Base-by-base conservation (phyloP, 2,888 invertebrate species). In the Acronicta alni region DNA sequence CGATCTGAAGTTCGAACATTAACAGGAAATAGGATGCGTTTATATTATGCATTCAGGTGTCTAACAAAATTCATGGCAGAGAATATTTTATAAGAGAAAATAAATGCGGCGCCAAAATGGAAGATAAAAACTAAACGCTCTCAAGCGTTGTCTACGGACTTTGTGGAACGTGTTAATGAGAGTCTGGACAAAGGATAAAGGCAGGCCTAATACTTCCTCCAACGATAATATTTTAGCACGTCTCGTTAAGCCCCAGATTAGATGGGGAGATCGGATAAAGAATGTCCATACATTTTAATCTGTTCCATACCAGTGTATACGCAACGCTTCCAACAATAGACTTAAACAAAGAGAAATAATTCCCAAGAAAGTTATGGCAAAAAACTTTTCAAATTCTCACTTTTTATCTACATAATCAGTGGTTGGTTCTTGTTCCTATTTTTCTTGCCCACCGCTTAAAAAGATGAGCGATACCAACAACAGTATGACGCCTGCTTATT, bases 21-120 rank as follows among this genome's bases (percentile, higher is more conserved):
- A 86, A 85, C 89, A 91, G 91, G 88, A 92, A 91, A 89, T 80
- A 58, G 82, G 72, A 92, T 75, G 57, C 62, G 20, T 89, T 90
- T 85, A 82, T 91, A 92, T 93, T 90, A 90, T 89, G 89, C 89
- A 90, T 90, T 91, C 82, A 86, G 85, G 79, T 88, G 85, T 85
- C 85, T 81, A 82, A 87, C 83, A 76, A 87, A 85, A 90, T 88
- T 88, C 62, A 77, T 87, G 78, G 78, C 77, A 75, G 79, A 81
- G 81, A 85, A 89, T 87, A 86, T 82, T 81, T 86, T 85, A 83
- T 82, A 67, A 75, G 58, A 62, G 72, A 77, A 30, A 80, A 60
- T 48, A 42, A 52, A 61, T 60, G 45, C 80, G 86, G 83, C 87
- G 87, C 86, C 84, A 71, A 72, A 76, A 67, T 43, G 74, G 69